Conservation (phyloP, 2,888 invertebrate genomes). For the Erebia aethiops region DNA sequence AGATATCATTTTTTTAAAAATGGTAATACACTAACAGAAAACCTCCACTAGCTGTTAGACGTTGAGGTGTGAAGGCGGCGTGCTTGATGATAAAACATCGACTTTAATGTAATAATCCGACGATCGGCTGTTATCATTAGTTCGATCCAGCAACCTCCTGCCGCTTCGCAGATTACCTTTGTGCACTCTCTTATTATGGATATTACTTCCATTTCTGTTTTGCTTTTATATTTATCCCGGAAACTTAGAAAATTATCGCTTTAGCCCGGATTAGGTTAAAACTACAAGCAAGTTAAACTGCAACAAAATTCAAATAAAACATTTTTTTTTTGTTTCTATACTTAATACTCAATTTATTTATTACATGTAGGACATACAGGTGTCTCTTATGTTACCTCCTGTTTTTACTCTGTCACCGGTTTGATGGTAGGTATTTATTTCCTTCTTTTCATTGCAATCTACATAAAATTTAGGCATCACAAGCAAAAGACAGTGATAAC, state of each 20-base stretch:
- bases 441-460: no score
- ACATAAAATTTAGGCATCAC: no score
- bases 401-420: no score
- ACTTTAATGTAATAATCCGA: conserved; percentile 79
- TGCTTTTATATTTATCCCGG: conserved; percentile 5
- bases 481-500: no score
- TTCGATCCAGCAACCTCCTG: conserved; percentile 77
- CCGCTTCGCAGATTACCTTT: conserved; percentile 74
- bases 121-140: conserved; percentile 78
- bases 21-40: no score
- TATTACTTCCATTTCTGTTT: conserved; percentile 45
- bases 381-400: no score
- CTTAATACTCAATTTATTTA: no score
- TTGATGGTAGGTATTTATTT: no score
- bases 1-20: no score
- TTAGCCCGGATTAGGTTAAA: neutral
- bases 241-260: neutral
- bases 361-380: no score
- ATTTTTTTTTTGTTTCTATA: no score
- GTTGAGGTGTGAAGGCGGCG: conserved; percentile 60
- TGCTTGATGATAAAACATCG: conserved; percentile 62
- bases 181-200: conserved; percentile 70
- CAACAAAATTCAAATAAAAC: neutral
- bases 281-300: neutral
- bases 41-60: neutral